These are phyloP conservation scores for Accipiter cooperii DNA, from an alignment of 2,113 vertebrate genomes.

Conservation along the genomic window DNA sequence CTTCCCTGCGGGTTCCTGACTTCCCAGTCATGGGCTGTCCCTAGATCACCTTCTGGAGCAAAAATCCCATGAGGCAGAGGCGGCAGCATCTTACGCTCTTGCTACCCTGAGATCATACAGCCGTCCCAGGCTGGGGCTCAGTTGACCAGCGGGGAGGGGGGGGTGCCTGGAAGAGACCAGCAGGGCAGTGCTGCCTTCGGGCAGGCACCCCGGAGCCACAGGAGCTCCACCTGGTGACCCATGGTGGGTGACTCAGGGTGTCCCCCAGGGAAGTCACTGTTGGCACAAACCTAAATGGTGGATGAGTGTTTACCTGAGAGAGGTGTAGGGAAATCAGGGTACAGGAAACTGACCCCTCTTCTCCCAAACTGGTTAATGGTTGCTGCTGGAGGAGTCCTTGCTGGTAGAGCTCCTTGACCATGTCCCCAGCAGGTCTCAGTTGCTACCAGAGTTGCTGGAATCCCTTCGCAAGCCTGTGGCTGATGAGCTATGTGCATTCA, in stretches of 20 bases:
- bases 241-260: rapidly evolving
- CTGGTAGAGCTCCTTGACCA: not conserved
- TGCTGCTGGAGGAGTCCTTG: not conserved
- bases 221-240: not conserved
- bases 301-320: no score
- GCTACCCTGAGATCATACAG: rapidly evolving
- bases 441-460: not conserved
- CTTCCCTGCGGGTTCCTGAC: rapidly evolving
- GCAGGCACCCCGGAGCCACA: not conserved
- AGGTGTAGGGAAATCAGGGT: not conserved
- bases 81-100: not conserved
- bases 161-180: not conserved
- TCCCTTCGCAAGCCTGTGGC: not conserved
- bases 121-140: not conserved
- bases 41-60: not conserved
- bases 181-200: not conserved
- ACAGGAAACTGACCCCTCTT: not conserved
- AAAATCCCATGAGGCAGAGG: not conserved
- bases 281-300: no score
- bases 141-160: rapidly evolving
- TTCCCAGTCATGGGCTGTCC: rapidly evolving
- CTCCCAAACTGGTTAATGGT: not conserved
- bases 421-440: not conserved
- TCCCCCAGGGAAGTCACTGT: not conserved
- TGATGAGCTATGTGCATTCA: not conserved